Evolutionary conservation across 2,888 invertebrate genomes (phyloP), one percentile per base, ranked within the genome.

Genomic region (Leptopilina drosophilae): DNA sequence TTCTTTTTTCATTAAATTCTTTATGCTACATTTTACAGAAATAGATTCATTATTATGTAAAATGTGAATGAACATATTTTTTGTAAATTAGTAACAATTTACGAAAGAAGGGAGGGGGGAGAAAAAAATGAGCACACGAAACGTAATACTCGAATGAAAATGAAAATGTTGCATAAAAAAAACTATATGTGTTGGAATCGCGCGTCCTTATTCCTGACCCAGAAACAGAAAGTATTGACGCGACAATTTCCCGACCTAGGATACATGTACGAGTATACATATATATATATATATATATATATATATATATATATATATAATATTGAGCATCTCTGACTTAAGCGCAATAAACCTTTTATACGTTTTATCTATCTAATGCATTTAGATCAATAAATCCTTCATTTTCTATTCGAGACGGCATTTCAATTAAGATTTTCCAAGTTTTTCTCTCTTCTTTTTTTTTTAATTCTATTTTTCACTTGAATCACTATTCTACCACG

Each of bases 231-330:
- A 26, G 53, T 69, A 69, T 69, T 53, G 69, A 69, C 69, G 53
- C 26, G 69, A 33, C 69, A 69, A 53, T 73, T 46, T 73, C 56
- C 73, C 73, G 73, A 73, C 73, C 56, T 73, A 73, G 73, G 73
- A 26, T n/a, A 73, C 62, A 59, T 42, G 42, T 8, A 8, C 42
- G 42, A 42, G 46, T 46, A 46, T 67, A n/a, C 12, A 11, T 1
- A 20, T 20, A 20, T 67, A n/a, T 20, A 11, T 15, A 67, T 9
- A 20, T 67, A n/a, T 20, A 11, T 1, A 20, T 20, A 20, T 67
- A n/a, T 20, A 11, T 67, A n/a, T 20, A 11, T 1, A 20, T 20
- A 20, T 67, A n/a, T 20, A 11, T 15, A 67, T 9, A 20, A 12
- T 64, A 14, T 15, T 33, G 46, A 15, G 49, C 40, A 11, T 11